Evolutionary conservation across 2,888 invertebrate genomes (phyloP), one percentile per base, ranked within the genome.

Genomic region (Chymomyza procnemis): DNA sequence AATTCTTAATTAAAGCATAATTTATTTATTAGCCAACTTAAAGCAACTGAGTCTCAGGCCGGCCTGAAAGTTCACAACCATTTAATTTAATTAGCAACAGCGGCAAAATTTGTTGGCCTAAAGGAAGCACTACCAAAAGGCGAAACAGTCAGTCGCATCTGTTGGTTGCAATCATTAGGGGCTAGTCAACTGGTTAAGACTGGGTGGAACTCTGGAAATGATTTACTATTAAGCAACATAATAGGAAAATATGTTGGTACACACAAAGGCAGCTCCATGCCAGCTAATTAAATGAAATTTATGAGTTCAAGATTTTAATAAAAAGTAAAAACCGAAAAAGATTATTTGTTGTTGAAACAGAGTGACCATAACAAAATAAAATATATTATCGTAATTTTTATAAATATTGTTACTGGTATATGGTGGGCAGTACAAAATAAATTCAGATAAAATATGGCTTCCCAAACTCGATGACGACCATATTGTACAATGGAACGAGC

Each of bases 1-100:
- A 57, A 56, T 56, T 73, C 57, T 68, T 68, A 68, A 73, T 73
- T 68, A 64, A 68, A 72, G 64, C 61, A 64, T 68, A 72, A 73
- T 72, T 74, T 72, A 73, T 72, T 72, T 64, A 72, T 72, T 73
- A 54, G 46, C 18, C 8, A 50, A 16, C 18, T 30, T 12, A 2
- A 21, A n/a, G 18, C 8, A 41, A 41, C 34, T 41, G 34, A 3
- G 12, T 0, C 34, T 41, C 4, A 50, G 16, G 6, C 50, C 21
- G 54, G n/a, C 16, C 18, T 34, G 4, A 22, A 68, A 64, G 69
- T 72, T 68, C 14, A 30, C 26, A 73, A 64, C 73, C 73, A 73
- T 69, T 73, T 72, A 34, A 74, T 72, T 71, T 72, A 72, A 71
- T 71, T 67, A 61, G 26, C 30, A 56, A 16, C 30, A 18, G 57